Conservation (phyloP, 2,113 vertebrate species). For the Oxyruncus cristatus region DNA sequence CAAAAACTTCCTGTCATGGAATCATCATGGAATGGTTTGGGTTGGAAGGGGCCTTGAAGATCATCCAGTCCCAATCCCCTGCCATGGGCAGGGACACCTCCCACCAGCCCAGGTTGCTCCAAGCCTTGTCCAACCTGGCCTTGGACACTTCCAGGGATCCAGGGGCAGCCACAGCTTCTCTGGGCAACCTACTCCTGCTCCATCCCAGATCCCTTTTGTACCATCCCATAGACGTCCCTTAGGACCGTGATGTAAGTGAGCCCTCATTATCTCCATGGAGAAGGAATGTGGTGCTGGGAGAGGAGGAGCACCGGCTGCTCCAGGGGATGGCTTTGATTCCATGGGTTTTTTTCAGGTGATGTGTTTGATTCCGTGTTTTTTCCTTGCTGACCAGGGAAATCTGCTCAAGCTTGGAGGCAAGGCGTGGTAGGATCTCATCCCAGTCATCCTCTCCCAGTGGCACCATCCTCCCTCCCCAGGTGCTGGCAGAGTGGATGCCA, state of each 20-base stretch:
- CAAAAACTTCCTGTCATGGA: not conserved
- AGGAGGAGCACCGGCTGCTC: not conserved
- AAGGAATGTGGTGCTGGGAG: not conserved
- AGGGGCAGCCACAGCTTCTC: not conserved
- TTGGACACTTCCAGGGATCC: not conserved
- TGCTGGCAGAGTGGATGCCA: not conserved
- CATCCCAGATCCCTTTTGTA: not conserved
- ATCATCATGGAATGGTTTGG: not conserved
- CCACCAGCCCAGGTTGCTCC: not conserved
- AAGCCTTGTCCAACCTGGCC: not conserved
- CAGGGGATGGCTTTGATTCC: not conserved
- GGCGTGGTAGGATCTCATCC: not conserved
- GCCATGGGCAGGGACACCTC: not conserved
- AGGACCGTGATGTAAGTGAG: not conserved
- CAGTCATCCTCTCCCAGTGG: too few relatives aligned
- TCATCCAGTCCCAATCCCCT: not conserved
- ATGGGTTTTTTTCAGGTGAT: accelerated
- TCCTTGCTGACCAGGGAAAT: not conserved
- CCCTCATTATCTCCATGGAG: accelerated
- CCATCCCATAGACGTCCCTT: not conserved
- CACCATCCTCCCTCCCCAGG: not conserved
- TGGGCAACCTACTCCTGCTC: not conserved
- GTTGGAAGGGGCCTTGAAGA: not conserved
- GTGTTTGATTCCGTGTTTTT: accelerated
- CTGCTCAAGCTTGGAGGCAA: accelerated